Evolutionary conservation across 2,797 vertebrate genomes (phyloP), one percentile per base, ranked within the genome.

Genomic region (Hypotaenidia okinawae): DNA sequence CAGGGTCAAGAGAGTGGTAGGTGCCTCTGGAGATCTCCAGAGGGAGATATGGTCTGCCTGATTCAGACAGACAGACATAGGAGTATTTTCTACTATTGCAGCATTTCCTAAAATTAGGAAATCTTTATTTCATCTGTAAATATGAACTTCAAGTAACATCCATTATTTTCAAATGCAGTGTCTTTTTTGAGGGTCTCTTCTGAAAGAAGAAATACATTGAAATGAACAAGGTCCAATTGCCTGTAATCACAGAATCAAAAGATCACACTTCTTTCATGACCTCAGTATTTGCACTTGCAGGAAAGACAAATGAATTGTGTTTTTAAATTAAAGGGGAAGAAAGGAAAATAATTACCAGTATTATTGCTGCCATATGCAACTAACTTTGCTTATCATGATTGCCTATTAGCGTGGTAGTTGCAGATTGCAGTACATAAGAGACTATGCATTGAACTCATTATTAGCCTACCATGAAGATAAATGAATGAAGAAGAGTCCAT

Each of bases 331-430:
- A 7, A 64, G 28, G 7, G 6, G 28, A 74, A 92, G 33, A 94
- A 90, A 84, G 51, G 66, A 93, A 89, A 93, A 66, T 82, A 82
- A 90, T 84, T 84, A 22, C 51, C 39, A 33, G 32, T 95, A 63
- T 84, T 74, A 76, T 57, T 88, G 13, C n/a, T 76, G 49, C 52
- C 77, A 70, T 70, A 87, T 82, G 72, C 84, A 95, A 82, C 64
- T 63, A 70, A 92, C 51, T 94, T 94, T 69, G 8, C 43, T 75
- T 88, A 49, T 76, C 55, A 16, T 82, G 63, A 76, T 76, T 92
- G 59, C 18, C 67, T 82, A 30, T 86, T 94, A 92, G 47, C 91
- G 39, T 52, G 72, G 82, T 63, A 87, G 63, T 3, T 80, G 45
- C 41, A 89, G 78, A 87, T 5, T 77, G n/a, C 33, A 75, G 35